Evolutionary conservation across 2,797 vertebrate genomes (phyloP), one percentile per base, ranked within the genome.

Genomic region (Xerus rutilus): DNA sequence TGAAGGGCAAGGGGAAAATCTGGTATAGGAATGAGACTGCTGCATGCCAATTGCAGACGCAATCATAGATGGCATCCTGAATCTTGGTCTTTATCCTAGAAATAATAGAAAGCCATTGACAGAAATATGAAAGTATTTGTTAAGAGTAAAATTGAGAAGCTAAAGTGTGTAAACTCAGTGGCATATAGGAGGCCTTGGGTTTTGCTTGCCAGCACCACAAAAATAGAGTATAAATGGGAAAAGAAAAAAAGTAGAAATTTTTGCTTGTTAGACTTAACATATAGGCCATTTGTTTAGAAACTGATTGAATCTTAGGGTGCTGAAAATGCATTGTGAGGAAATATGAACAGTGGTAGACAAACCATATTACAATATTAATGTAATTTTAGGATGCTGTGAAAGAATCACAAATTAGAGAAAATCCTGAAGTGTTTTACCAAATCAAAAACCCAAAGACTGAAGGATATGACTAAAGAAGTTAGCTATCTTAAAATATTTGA

Each of bases 361-460:
- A 62, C 20, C 13, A 73, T 17, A 32, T 65, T 32, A 10, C 47
- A 89, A 45, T 79, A 72, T 25, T 85, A 45, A 72, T 86, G 52
- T 83, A 25, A 57, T 76, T 67, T 88, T 15, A 93, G 9, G 18
- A n/a, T 86, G 28, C 39, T 74, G 12, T 83, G 57, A 83, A 86
- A 93, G 52, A 43, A 32, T 90, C 39, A 54, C 64, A 89, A 82
- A 69, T 82, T 82, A 93, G 39, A 73, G 49, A n/a, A 91, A 91
- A 82, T 85, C 45, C 74, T 70, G n/a, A 43, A 23, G 4, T 72
- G 18, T 74, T 86, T 93, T 52, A 77, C 62, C 35, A 77, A 74
- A 13, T 85, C 13, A 11, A 88, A 73, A 97, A 52, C 39, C n/a
- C n/a, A 43, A 72, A 84, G 52, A 52, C 25, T 43, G 45, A 81